Evolutionary conservation across 2,113 vertebrate species (phyloP), one percentile per base, ranked within the genome.

Genomic region (Sprattus sprattus): DNA sequence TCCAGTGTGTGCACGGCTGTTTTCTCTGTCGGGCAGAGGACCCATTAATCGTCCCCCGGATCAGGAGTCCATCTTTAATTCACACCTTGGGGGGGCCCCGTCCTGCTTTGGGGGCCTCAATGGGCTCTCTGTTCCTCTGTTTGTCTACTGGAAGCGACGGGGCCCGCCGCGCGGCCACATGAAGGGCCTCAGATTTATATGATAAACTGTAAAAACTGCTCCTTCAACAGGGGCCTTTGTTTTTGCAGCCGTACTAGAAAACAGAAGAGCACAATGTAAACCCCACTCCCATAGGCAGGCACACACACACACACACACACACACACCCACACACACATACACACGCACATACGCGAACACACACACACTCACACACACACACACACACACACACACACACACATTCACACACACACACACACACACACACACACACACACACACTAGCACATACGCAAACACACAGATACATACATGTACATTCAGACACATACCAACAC

Each of bases 31-130:
- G 92, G 85, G 91, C 94, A 90, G 90, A 92, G 94, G 93, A 93
- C 93, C 93, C 95, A 94, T 95, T 95, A 95, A 95, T 95, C 93
- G 94, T 95, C 94, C 95, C 95, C 95, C 95, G 94, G 94, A 95
- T 95, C 94, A 94, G 95, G 92, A 93, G 93, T 93, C 94, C 94
- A 95, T 95, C 95, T 95, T 96, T 96, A 95, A 95, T 96, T 96
- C 94, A 88, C 95, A 96, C 95, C 95, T 95, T 93, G 94, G 94
- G 95, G 95, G 95, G 95, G 95, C 94, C 92, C 87, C 82, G 89
- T 86, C 85, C 85, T 64, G 89, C 86, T 89, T 87, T 90, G 91
- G 78, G 32, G 88, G 89, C 92, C 92, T 95, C 95, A 96, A 96
- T 95, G 92, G 94, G 90, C 89, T 90, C 91, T 94, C 95, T 96